Evolutionary conservation across 2,797 vertebrate species (phyloP), one percentile per base, ranked within the genome.

Genomic region (Centroberyx gerrardi): DNA sequence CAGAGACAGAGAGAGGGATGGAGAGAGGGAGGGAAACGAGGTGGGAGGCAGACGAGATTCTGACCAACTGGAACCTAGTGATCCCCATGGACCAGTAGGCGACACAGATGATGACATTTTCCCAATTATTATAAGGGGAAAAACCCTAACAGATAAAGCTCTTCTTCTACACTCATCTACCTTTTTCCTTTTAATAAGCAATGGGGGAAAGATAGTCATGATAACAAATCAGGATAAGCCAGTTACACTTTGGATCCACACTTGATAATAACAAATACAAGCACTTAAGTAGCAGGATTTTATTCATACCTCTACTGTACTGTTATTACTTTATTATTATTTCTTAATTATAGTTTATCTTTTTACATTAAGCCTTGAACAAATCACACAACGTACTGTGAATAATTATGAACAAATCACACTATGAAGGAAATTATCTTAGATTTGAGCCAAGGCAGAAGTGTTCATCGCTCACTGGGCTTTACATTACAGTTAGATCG

Each of bases 61-160:
- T 81, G 2, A 72, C 29, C 15, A 86, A 83, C 77, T 93, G 91
- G 91, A 3, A 72, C 4, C 61, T 94, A 42, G 66, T 85, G 0
- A 10, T 93, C 49, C 51, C 78, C 0, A 65, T 72, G 74, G 81
- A 86, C 13, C 6, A 83, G 52, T 88, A 88, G 79, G 80, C 65
- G 38, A 76, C 63, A 66, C 74, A 68, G 44, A 85, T 81, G 69
- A 58, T 38, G 17, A 60, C 29, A 54, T 54, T 55, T 31, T 61
- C 12, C 8, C 3, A 7, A 2, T 53, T 59, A 0, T 36, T 12
- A 18, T 5, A n/a, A 48, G 3, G 5, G 8, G 13, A 44, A 44
- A 14, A 44, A 14, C 10, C 4, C 7, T 36, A 7, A 36, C 38
- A 40, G 38, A 40, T 4, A 36, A 42, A 4, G 1, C 3, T 69